Evolutionary conservation across 2,888 invertebrate species (phyloP).

Genomic region (Eupithecia dodoneata): DNA sequence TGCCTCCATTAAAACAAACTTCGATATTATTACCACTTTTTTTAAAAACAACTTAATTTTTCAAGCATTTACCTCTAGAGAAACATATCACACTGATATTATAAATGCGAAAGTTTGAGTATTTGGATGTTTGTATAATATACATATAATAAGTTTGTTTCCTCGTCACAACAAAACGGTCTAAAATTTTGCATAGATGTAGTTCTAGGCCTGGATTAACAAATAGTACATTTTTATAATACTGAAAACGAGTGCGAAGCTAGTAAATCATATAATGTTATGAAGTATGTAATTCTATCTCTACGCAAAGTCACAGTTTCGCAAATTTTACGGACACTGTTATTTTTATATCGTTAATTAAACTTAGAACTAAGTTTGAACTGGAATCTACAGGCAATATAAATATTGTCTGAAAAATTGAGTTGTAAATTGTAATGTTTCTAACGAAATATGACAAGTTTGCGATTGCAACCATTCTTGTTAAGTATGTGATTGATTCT

Average conservation of each 20-base stretch:
- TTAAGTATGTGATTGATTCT: neutral
- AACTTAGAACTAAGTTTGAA: neutral
- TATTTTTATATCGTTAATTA: neutral
- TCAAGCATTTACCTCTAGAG: neutral
- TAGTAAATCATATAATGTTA: neutral
- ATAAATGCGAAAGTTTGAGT: neutral
- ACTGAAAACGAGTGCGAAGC: neutral
- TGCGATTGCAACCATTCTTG: neutral
- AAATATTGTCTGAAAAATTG: neutral
- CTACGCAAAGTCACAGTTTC: neutral
- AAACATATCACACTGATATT: neutral
- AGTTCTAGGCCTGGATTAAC: neutral
- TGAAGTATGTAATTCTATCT: neutral
- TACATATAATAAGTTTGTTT: no score
- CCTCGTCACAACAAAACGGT: no score
- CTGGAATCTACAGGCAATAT: neutral
- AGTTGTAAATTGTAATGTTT: neutral
- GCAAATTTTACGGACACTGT: neutral
- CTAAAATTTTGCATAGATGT: no score
- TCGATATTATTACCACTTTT: constrained; percentile 27
- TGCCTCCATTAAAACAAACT: constrained; percentile 51
- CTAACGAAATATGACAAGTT: neutral
- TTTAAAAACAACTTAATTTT: neutral
- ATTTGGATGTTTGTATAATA: no score
- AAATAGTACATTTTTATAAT: neutral